These are phyloP conservation scores for Arctocebus calabarensis DNA, from an alignment of 2,797 vertebrate species.

Conservation along the genomic window DNA sequence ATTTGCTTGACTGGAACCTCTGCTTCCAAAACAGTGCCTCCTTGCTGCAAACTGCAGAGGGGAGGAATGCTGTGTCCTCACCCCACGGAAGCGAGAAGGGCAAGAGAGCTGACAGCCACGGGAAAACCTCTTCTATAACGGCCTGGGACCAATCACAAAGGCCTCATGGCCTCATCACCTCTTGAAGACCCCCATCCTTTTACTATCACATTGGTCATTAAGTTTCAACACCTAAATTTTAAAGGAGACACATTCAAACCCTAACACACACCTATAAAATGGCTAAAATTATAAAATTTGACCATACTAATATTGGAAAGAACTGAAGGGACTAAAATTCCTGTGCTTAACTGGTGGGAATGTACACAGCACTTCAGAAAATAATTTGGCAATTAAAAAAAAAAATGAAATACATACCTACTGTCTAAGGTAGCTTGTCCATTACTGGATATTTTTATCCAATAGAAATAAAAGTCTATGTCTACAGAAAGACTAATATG, in stretches of 20 bases:
- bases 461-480: not conserved
- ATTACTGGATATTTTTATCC: not conserved
- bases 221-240: not conserved
- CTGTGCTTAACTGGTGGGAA: not conserved
- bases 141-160: too few relatives aligned
- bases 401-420: not conserved
- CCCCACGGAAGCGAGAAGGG: not conserved
- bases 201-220: not conserved
- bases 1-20: not conserved
- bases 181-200: not conserved
- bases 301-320: not conserved
- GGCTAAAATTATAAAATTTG: not conserved
- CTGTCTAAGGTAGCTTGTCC: not conserved
- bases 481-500: not conserved
- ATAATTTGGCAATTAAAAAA: not conserved
- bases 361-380: not conserved
- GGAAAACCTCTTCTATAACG: not conserved
- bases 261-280: not conserved
- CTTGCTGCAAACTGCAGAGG: accelerated
- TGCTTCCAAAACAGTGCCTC: not conserved
- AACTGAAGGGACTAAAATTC: not conserved
- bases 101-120: too few relatives aligned
- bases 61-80: not conserved
- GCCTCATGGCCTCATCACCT: not conserved
- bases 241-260: not conserved